Base-by-base conservation (phyloP, 2,797 vertebrate species). In the Phataginus tricuspis region DNA sequence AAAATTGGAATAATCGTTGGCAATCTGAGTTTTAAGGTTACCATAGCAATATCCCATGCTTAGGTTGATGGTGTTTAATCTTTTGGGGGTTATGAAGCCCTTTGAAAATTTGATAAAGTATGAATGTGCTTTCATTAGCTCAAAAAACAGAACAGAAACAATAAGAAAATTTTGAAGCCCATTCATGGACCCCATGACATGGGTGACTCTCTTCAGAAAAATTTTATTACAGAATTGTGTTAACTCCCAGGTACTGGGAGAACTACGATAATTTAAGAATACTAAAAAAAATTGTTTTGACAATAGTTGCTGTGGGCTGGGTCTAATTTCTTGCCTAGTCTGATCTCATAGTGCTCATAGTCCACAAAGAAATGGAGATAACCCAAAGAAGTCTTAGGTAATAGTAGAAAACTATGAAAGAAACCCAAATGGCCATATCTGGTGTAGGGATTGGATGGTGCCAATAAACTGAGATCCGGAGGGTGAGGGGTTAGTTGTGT, bases 21-120 rank as follows among this genome's bases (percentile, higher is more conserved):
- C 83, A 61, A 63, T 86, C n/a, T 63, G 59, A 80, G 15, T 79
- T 80, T 96, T 55, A 82, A 61, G 79, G 21, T 84, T 90, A 34
- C 3, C 4, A 42, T 69, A 74, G 21, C 11, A 93, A 80, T 88
- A 61, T 23, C 8, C 1, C 25, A 75, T 34, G 7, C 31, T 34
- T 68, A 72, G 3, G 6, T 37, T 31, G 85, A 53, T 61, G 53
- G 10, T 79, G 7, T 91, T 95, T 90, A 83, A 68, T 55, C 27
- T 91, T 84, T 88, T 80, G 27, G 57, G 72, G 51, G 2, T 78
- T 68, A 42, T 1, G 57, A 31, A 79, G 64, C 59, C 15, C n/a
- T 91, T 85, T 89, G 45, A 64, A 96, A 93, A 42, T 63, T 91
- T 69, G 23, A 51, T 69, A 42, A 55, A 84, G 8, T 59, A 7